Evolutionary conservation across 1,140 invertebrate species (phyloP), one percentile per base, ranked within the genome.

Genomic region (Tetramorium parvispinum): DNA sequence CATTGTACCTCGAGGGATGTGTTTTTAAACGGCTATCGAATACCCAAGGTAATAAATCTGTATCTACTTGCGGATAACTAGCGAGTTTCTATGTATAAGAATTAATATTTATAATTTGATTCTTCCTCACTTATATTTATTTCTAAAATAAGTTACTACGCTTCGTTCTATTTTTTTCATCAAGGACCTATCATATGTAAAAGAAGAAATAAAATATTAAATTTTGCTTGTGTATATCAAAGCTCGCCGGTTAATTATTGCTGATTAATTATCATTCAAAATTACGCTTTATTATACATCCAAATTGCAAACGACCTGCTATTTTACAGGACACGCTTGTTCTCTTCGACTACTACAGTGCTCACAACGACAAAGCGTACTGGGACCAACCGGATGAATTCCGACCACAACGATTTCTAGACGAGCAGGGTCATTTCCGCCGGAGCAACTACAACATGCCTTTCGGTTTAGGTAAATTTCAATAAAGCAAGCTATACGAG

Each of bases 331-430:
- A 96, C n/a, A 97, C 97, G 0, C 95, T 96, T 46, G 91, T 98
- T 18, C 93, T 98, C 70, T 94, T 97, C 0, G 97, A 97, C 88
- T 93, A 97, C 24, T 96, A 97, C 93, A 96, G 97, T 27, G 94
- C 97, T 1, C 96, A 98, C 90, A 97, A 97, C 89, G 97, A 98
- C 88, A 88, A 94, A 59, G 89, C 93, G 2, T 95, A 96, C 87
- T 98, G 97, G 97, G 96, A 96, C 7, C 96, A 97, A 89, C 97
- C 97, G 0, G 91, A 96, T 49, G 88, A 92, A 81, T 98, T 98
- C 92, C 93, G 95, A 51, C 97, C 98, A 1, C 96, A 98, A 90
- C 93, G 98, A 89, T 98, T 98, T 93, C 92, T 97, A 18, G 95
- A 97, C 53, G 93, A 95, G 68, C 93, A 96, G 49, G 97, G 97